Base-by-base conservation (phyloP, 2,797 vertebrate genomes). In the Ciconia nigra region DNA sequence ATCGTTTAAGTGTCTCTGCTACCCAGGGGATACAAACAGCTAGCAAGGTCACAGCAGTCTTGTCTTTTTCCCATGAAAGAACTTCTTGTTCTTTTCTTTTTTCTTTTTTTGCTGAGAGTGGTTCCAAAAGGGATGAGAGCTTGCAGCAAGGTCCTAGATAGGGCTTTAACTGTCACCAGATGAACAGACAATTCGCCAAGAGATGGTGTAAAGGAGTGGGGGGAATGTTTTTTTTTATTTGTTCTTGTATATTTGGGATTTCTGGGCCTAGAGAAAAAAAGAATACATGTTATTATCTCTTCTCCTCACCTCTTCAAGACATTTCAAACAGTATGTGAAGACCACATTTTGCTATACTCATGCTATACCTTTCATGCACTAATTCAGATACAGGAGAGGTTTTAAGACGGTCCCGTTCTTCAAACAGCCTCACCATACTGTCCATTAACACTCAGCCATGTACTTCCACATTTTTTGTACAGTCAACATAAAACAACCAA, bases 91-190 rank as follows among this genome's bases (percentile, higher is more conserved):
- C 10, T 67, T 86, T 73, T 25, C 1, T 41, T 46, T 22, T 67
- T 37, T 91, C 35, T n/a, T 69, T 42, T 59, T 52, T 63, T 59
- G 22, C 62, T 55, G 51, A 83, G 71, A 46, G 24, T 11, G 10
- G 61, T 29, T 88, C 86, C 93, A 84, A 96, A 96, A 91, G 29
- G 76, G 41, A 94, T 54, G 85, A 94, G 44, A 76, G 62, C 55
- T 79, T 63, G 35, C 88, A 77, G 52, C 76, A 47, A 35, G 54
- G 44, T 59, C 39, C 63, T 59, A 46, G 41, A 49, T 14, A 65
- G 25, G 41, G 42, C 58, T 86, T 85, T 87, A 89, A 49, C 62
- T 85, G 58, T 25, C 87, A 61, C n/a, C 44, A 37, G 15, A 33
- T 12, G 6, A 47, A 66, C 13, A 61, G 21, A 57, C 8, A 55